Percentiles rank a stretch among this genome's conserved stretches.
Evolutionary conservation across 2,797 vertebrate species (phyloP).

Genomic region (Ptychadena robeensis): DNA sequence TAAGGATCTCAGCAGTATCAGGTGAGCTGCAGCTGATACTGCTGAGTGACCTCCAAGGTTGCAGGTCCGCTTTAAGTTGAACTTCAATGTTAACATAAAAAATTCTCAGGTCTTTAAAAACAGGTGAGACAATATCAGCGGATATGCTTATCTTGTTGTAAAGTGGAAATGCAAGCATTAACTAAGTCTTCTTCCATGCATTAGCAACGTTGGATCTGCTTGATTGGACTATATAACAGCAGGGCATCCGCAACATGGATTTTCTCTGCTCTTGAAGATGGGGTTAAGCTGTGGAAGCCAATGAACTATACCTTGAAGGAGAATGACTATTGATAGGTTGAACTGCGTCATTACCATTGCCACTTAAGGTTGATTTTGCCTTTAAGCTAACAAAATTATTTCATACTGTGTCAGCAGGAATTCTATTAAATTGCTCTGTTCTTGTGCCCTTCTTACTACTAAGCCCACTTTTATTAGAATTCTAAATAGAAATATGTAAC

Average conservation of each 20-base stretch:
- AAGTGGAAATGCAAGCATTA: background rate
- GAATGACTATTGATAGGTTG: conserved; percentile 50
- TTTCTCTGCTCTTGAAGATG: background rate
- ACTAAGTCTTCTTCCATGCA: background rate
- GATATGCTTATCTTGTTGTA: background rate
- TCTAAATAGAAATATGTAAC: background rate
- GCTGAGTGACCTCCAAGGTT: no score
- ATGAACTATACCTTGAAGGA: conserved; percentile 43
- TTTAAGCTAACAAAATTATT: conserved; percentile 49
- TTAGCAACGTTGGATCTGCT: background rate
- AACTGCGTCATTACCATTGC: background rate
- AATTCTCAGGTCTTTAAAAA: no score
- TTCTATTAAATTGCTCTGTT: conserved; percentile 41
- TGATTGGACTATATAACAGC: conserved; percentile 11
- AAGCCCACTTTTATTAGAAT: background rate
- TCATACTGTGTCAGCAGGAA: conserved; percentile 36
- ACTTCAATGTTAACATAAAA: no score
- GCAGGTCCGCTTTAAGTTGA: no score
- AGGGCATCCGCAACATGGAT: background rate
- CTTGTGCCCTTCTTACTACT: conserved; percentile 1
- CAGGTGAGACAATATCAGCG: background rate
- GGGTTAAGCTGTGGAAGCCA: conserved; percentile 19
- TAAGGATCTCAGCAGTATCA: no score
- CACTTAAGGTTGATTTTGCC: conserved; percentile 28
- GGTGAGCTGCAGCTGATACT: no score